Base-by-base conservation (phyloP, 2,797 vertebrate genomes). In the Adrianichthys oophorus region DNA sequence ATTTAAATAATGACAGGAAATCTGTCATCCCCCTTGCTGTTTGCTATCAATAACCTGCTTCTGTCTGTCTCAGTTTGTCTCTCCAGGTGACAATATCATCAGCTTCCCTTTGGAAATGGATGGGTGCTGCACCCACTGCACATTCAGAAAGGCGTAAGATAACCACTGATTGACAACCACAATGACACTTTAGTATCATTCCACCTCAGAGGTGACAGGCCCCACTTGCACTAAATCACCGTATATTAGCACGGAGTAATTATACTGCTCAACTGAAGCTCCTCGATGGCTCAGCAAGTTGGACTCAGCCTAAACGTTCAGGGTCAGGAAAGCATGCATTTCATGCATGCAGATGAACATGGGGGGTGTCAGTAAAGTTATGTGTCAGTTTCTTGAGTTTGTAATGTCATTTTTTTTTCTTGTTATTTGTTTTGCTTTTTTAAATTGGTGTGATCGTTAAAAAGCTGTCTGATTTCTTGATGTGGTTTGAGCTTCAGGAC, bases 171-270 rank as follows among this genome's bases (percentile, higher is more conserved):
- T 83, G 72, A 85, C 79, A 79, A 52, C 61, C 15, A 62, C 65
- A 15, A 41, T 59, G 66, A 61, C 55, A 21, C 65, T 68, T 80
- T 37, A 53, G 59, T 65, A 66, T 82, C 73, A 70, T 71, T 80
- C 61, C 71, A 71, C 68, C 77, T 68, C 59, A 43, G 57, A 70
- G 68, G 70, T 84, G 82, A 78, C 72, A 76, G 72, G 56, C 64
- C 45, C 72, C 63, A 42, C 42, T 15, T 61, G 15, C 53, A 57
- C 60, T 79, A 68, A 81, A 82, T 79, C 72, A 67, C 67, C 12
- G 41, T 41, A 50, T 73, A 68, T 59, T 71, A 78, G 65, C 72
- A 52, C 74, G 70, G 81, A 63, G 78, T 82, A 83, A 85, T 88
- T 84, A 83, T 70, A 66, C 62, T 44, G 67, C 68, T 7, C 19